Evolutionary conservation across 2,797 vertebrate species (phyloP).

Genomic region (Philypnodon macrostomus): DNA sequence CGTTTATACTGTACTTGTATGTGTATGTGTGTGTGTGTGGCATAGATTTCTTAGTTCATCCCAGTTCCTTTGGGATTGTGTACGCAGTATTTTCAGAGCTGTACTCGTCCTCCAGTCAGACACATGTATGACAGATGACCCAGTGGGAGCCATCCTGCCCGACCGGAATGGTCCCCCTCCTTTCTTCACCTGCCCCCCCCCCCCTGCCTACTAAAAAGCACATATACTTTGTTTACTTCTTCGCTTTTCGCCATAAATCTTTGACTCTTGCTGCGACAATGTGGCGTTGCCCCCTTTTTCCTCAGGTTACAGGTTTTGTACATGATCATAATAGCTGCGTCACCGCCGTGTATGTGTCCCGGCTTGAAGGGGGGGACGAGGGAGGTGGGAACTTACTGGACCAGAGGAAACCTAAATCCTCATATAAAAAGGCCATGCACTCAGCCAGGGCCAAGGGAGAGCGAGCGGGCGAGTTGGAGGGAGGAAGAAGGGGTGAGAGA

Average conservation of each 20-base stretch:
- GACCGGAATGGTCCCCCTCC: conserved; percentile 54
- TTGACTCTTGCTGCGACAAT: conserved; percentile 53
- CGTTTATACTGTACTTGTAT: conserved; percentile 36
- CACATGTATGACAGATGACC: conserved; percentile 78
- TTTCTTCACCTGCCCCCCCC: conserved; percentile 14
- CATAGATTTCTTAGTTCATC: conserved; percentile 19
- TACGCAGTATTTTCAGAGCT: conserved; percentile 48
- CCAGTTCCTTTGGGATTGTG: conserved; percentile 54
- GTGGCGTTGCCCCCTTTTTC: conserved; percentile 60
- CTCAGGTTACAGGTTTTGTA: conserved; percentile 61
- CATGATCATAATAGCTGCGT: conserved; percentile 58
- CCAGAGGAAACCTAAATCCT: conserved; percentile 92
- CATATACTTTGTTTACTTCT: conserved; percentile 72
- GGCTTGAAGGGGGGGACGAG: conserved; percentile 42
- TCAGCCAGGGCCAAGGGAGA: conserved; percentile 74
- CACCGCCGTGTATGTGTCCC: conserved; percentile 28
- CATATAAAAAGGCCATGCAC: conserved; percentile 90
- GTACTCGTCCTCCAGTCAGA: no score
- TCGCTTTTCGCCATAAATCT: conserved; percentile 64
- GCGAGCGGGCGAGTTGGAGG: conserved; percentile 43
- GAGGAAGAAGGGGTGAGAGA: conserved; percentile 27
- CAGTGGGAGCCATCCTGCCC: conserved; percentile 73
- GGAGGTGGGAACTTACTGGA: conserved; percentile 49
- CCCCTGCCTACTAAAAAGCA: conserved; percentile 56
- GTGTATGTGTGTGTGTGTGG: conserved; percentile 34